These are phyloP conservation scores for Oceanodroma leucorhoa DNA, from an alignment of 2,797 vertebrate species.

Conservation along the genomic window DNA sequence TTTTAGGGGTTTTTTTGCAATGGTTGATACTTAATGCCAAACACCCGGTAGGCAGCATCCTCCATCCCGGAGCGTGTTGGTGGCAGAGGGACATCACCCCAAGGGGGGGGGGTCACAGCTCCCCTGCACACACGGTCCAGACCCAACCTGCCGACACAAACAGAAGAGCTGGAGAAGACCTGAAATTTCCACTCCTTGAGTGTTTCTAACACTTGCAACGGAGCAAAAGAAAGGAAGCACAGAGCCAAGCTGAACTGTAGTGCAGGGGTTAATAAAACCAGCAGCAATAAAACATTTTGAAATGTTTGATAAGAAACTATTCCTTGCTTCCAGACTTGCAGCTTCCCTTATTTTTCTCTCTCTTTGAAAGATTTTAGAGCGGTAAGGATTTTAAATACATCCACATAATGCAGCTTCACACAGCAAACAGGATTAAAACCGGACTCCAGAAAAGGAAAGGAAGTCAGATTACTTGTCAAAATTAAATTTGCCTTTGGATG, in stretches of 20 bases:
- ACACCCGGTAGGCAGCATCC: background rate
- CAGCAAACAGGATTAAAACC: conserved; percentile 13
- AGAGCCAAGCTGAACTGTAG: background rate
- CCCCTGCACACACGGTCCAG: fast-evolving
- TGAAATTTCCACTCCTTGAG: background rate
- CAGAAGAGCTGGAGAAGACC: background rate
- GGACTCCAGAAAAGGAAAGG: background rate
- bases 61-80: fast-evolving
- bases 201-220: fast-evolving
- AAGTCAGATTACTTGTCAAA: conserved; percentile 41
- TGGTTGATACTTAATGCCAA: background rate
- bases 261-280: background rate
- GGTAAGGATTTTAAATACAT: background rate
- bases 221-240: background rate
- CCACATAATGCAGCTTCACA: conserved; percentile 20
- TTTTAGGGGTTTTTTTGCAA: fast-evolving
- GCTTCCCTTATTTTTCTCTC: background rate
- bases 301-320: background rate
- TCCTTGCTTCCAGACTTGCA: background rate
- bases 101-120: background rate
- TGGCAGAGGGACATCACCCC: background rate
- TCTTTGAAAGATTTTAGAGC: background rate
- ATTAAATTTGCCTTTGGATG: conserved; percentile 21
- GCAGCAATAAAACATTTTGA: background rate
- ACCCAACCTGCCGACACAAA: background rate